Percentiles rank a stretch among this genome's conserved stretches.
Conservation (phyloP, 2,797 vertebrate species). For the Todus mexicanus region DNA sequence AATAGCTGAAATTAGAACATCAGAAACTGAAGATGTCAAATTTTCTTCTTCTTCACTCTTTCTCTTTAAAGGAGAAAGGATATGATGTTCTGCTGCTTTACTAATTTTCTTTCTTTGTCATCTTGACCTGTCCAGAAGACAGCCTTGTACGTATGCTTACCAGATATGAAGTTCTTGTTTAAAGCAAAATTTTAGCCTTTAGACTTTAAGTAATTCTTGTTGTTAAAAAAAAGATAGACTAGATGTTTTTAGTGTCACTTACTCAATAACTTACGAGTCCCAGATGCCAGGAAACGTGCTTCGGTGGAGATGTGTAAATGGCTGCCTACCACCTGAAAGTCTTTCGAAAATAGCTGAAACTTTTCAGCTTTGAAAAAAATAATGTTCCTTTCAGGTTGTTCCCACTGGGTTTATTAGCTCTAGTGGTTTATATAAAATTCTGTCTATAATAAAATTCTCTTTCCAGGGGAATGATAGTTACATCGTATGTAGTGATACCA, state of each 20-base stretch:
- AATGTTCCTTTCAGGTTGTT: neutral
- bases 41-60: neutral
- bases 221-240: neutral
- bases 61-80: neutral
- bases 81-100: neutral
- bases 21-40: neutral
- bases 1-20: neutral
- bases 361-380: neutral
- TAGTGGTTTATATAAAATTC: neutral
- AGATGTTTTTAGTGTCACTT: neutral
- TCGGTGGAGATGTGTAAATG: neutral
- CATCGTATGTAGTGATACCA: conserved; percentile 79
- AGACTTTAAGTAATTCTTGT: neutral
- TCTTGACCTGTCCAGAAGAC: neutral
- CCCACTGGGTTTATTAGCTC: neutral
- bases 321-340: neutral
- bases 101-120: too few relatives aligned
- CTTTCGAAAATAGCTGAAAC: neutral
- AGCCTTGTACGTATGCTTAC: neutral
- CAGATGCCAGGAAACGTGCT: neutral
- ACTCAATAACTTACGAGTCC: neutral
- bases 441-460: neutral
- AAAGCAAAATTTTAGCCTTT: neutral
- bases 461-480: conserved; percentile 81
- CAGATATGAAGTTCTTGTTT: neutral